These are phyloP conservation scores for Polypedilum vanderplanki DNA, from an alignment of 1,140 invertebrate genomes.

Conservation along the genomic window DNA sequence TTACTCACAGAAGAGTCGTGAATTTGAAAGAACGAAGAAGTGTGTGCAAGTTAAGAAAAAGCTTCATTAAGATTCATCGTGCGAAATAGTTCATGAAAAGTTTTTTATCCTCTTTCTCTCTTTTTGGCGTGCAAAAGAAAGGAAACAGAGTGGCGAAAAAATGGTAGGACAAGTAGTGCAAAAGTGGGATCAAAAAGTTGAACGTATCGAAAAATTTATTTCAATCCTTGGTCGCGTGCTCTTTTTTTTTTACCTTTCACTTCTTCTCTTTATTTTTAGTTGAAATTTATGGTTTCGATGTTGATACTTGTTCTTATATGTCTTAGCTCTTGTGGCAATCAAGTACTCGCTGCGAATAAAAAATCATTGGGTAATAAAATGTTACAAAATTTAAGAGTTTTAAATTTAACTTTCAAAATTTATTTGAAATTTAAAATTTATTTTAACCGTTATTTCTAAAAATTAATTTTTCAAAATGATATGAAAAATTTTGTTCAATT, in stretches of 20 bases:
- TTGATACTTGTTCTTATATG: neutral
- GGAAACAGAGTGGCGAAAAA: neutral
- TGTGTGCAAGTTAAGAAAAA: neutral
- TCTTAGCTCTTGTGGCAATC: no score
- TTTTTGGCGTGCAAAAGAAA: neutral
- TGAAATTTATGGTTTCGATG: neutral
- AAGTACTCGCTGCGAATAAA: no score
- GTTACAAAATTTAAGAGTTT: neutral
- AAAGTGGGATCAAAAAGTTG: no score
- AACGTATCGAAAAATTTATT: no score
- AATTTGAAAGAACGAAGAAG: neutral
- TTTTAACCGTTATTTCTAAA: neutral
- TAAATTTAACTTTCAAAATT: neutral
- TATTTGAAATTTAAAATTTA: neutral
- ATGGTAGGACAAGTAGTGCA: neutral
- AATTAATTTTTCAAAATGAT: neutral
- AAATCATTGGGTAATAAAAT: neutral
- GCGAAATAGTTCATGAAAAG: neutral
- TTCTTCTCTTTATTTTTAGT: neutral
- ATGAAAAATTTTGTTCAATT: neutral
- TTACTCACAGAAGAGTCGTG: neutral
- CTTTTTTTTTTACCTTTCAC: no score
- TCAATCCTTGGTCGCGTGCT: no score
- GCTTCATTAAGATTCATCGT: neutral
- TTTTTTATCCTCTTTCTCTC: neutral